Evolutionary conservation across 2,797 vertebrate genomes (phyloP), one percentile per base, ranked within the genome.

Genomic region (Sebastes jordani): DNA sequence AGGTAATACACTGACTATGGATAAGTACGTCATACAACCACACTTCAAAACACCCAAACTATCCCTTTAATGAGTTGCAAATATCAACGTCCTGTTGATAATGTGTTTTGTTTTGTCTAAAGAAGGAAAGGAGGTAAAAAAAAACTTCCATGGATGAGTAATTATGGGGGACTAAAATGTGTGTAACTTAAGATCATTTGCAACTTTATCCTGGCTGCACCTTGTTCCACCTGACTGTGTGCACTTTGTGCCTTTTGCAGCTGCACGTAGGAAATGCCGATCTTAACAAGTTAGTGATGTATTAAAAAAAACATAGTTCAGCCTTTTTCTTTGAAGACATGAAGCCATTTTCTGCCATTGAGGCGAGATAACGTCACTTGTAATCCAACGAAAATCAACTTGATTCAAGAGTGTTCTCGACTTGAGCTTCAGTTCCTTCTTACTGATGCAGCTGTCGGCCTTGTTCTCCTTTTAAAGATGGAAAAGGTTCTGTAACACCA

Each of bases 371-470:
- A 49, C 20, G 61, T 80, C 34, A n/a, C 76, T 66, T 68, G 27
- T 49, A 30, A 58, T 82, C 85, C 36, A 83, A 65, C 52, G 4
- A 80, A 80, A 90, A 78, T 36, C 49, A 63, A 69, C 58, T 67
- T 42, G 16, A 62, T 34, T 78, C 23, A 58, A 69, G 64, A 78
- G 76, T 20, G 25, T 77, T 81, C 16, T 78, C 32, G 25, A 85
- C 34, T 30, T 16, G 13, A 67, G 74, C 56, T 18, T 73, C 16
- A 11, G 65, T 71, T 81, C 65, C 62, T 22, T 30, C 20, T 38
- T 18, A 11, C 7, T 70, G 54, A 46, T 63, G 30, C 78, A 62
- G 74, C 62, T 58, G 77, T 59, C 13, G 16, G 36, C 34, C 58
- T 9, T 22, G 4, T 58, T 66, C 22, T 23, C 49, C 20, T 16